phyloP scores from a whole-genome alignment of 2,888 invertebrate species.

The Poecilobothrus nobilitatus region DNA sequence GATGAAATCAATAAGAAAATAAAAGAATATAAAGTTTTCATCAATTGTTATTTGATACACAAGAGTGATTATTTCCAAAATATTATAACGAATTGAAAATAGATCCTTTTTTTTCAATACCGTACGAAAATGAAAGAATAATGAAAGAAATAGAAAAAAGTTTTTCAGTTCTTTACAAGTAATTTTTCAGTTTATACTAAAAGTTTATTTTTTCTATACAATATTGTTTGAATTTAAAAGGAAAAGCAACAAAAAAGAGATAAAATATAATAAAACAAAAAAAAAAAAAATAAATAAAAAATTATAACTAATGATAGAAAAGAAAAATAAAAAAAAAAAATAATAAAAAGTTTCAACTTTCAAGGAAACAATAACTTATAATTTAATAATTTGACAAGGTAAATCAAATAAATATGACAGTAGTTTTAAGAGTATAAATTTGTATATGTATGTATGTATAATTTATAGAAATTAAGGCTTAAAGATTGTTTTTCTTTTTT shows the following conservation, averaged over 20 bases:
- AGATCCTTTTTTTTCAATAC: neutral
- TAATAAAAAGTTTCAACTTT: neutral
- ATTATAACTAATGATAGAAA: too few relatives aligned
- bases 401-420: neutral
- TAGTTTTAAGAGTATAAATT: neutral
- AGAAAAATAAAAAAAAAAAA: too few relatives aligned
- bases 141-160: neutral
- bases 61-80: constrained; percentile 5
- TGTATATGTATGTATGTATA: too few relatives aligned
- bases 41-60: constrained; percentile 6
- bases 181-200: neutral
- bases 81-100: neutral
- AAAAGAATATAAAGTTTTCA: neutral
- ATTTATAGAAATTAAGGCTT: too few relatives aligned
- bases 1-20: neutral
- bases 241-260: too few relatives aligned
- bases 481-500: too few relatives aligned
- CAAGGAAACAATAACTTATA: constrained; percentile 3
- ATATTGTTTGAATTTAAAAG: neutral
- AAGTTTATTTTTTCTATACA: too few relatives aligned
- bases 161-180: neutral
- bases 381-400: neutral
- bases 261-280: too few relatives aligned
- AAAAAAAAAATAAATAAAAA: too few relatives aligned
- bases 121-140: neutral